Conservation (phyloP, 92 coral and sea anemone genomes). For the Epizoanthus rinbou region DNA sequence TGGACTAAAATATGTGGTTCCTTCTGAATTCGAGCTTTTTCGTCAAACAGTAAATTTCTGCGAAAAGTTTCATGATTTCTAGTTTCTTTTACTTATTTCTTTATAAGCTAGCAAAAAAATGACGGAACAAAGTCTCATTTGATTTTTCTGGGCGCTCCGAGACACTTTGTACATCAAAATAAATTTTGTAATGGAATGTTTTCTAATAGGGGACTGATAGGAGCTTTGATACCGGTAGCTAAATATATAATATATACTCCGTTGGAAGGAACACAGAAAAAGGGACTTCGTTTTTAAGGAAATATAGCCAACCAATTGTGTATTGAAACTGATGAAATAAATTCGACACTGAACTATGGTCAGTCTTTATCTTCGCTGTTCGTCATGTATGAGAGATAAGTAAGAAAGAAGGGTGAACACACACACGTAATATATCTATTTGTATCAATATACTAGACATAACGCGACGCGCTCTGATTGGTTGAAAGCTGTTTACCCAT, state of each 20-base stretch:
- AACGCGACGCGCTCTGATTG: no score
- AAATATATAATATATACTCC: neutral
- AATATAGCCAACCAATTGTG: neutral
- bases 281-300: neutral
- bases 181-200: slow-evolving; percentile 6
- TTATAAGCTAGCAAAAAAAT: neutral
- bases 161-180: slow-evolving; percentile 12
- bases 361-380: neutral
- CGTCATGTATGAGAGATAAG: no score
- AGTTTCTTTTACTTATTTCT: slow-evolving; percentile 12
- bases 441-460: no score
- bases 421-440: no score
- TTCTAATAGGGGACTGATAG: neutral
- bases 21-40: neutral
- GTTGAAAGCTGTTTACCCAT: no score
- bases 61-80: neutral
- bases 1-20: slow-evolving; percentile 26
- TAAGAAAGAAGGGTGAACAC: no score
- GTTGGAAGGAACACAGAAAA: neutral
- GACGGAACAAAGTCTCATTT: neutral
- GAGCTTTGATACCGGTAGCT: neutral
- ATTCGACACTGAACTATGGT: neutral
- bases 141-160: neutral
- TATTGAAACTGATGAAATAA: slow-evolving; percentile 14
- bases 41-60: neutral